Base-by-base conservation (phyloP, 2,113 vertebrate species). In the Argyrosomus japonicus region DNA sequence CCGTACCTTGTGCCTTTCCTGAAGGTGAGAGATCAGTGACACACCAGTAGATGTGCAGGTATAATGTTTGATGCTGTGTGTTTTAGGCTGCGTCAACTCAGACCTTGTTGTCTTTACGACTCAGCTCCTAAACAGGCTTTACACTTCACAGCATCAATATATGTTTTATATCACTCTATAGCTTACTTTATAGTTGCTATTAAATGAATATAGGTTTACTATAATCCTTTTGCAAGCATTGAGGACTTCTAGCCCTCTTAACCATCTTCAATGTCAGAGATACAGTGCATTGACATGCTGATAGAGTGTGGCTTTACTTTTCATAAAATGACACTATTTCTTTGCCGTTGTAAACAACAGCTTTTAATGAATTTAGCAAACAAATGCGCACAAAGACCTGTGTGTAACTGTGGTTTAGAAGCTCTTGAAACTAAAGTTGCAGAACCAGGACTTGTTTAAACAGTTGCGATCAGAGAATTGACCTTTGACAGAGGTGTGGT, bases 1-100 rank as follows among this genome's bases (percentile, higher is more conserved):
- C 97, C 97, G 77, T 99, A 97, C 93, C 97, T 99, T 91, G 97
- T 99, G 97, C 97, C 97, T 97, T 99, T 99, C 94, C 94, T 99
- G 72, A 99, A 99, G 97, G 97, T 99, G 93, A 95, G 93, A 95
- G 89, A 67, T 58, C 56, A 53, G 11, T 23, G 13, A 23, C 43
- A n/a, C 19, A 65, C 15, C 4, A 2, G 18, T 15, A 47, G 5
- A 68, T 7, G 43, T 12, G 11, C 17, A 12, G 9, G 54, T 53
- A 45, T 14, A 36, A 29, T 74, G 15, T 13, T 7, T 58, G n/a
- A 25, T 27, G 17, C 13, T n/a, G 27, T 27, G 27, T 56, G 19
- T 19, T 57, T 15, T 5, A 56, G 4, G 48, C 14, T 56, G 2
- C 29, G 23, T 21, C 15, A 29, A 56, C 19, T 47, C 51, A 29